phyloP scores from a whole-genome alignment of 2,888 invertebrate species.

The Nomada ferruginata region DNA sequence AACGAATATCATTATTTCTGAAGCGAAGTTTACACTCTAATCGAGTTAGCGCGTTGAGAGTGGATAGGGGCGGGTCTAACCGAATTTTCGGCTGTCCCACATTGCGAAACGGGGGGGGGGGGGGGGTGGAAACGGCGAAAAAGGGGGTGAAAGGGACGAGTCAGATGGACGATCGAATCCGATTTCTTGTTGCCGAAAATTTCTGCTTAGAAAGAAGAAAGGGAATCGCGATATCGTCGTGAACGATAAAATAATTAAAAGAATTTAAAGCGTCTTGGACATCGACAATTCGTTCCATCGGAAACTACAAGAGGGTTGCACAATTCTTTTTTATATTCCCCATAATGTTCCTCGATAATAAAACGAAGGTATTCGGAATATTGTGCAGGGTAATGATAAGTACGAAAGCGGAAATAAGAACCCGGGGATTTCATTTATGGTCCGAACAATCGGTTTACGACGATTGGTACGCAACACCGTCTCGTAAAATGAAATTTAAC shows the following conservation, averaged over 20 bases:
- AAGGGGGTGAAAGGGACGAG: slow-evolving; percentile 11
- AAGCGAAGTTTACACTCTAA: slow-evolving; percentile 46
- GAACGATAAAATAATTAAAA: no score
- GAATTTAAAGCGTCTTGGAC: no score
- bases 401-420: no score
- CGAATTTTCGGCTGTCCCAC: slow-evolving; percentile 54
- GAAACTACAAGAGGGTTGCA: no score
- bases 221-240: no score
- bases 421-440: no score
- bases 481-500: slow-evolving; percentile 41
- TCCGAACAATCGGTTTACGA: slow-evolving; percentile 20
- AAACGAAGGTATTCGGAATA: no score
- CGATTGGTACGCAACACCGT: neutral
- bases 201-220: neutral
- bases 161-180: slow-evolving; percentile 24
- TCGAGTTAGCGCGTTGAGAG: slow-evolving; percentile 39
- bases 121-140: neutral
- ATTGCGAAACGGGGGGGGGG: slow-evolving; percentile 15
- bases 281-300: no score
- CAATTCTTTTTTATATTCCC: no score
- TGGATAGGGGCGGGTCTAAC: slow-evolving; percentile 43
- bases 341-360: no score
- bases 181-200: neutral
- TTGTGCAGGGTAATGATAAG: no score
- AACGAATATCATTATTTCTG: slow-evolving; percentile 45